Evolutionary conservation across 1,140 invertebrate genomes (phyloP).

Genomic region (Listronotus bonariensis): DNA sequence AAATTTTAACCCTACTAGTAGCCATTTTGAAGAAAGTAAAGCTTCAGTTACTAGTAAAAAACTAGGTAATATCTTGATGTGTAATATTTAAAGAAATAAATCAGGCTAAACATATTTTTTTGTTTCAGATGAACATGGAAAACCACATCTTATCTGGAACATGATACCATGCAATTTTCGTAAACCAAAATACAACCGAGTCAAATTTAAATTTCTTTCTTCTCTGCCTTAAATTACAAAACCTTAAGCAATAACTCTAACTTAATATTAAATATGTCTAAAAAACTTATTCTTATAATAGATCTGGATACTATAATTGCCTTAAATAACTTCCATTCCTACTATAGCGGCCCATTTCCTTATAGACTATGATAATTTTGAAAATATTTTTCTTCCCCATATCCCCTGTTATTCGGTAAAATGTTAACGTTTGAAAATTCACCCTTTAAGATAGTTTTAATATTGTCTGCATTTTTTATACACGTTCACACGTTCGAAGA

Average conservation of each 20-base stretch:
- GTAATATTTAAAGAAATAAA: neutral
- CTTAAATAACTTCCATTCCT: constrained; percentile 8
- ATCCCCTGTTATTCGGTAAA: constrained; percentile 36
- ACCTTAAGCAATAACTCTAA: constrained; percentile 36
- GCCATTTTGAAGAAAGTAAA: no score
- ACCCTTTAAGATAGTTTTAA: constrained; percentile 38
- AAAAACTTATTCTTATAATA: constrained; percentile 52
- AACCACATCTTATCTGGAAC: constrained; percentile 17
- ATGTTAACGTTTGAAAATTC: constrained; percentile 37
- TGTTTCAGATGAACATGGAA: constrained; percentile 37
- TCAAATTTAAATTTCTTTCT: constrained; percentile 38
- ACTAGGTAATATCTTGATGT: no score
- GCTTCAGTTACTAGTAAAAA: no score
- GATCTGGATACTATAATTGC: constrained; percentile 55
- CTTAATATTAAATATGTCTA: constrained; percentile 48
- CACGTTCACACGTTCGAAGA: constrained; percentile 29
- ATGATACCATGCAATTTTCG: constrained; percentile 36
- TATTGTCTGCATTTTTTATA: constrained; percentile 33
- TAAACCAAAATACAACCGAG: constrained; percentile 41
- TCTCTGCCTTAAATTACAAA: constrained; percentile 28
- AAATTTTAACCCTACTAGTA: no score
- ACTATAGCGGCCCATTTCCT: constrained; percentile 21
- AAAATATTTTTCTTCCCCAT: constrained; percentile 22
- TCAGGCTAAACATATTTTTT: constrained; percentile 14
- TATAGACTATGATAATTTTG: constrained; percentile 20